Conservation (phyloP, 2,888 invertebrate species). For the Drosophila antonietae region DNA sequence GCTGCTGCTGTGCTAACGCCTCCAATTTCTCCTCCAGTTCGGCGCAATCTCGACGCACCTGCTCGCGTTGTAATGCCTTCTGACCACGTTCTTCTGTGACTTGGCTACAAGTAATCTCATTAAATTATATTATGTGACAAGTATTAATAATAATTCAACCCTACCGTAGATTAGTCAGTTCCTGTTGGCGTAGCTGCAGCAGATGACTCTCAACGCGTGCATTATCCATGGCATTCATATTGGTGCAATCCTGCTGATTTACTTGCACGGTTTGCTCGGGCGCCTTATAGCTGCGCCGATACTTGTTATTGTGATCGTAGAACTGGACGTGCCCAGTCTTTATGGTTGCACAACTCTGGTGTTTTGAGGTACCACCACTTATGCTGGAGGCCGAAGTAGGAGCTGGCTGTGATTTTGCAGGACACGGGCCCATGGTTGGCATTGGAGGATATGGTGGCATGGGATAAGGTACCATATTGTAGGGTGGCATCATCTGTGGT, state of each 20-base stretch:
- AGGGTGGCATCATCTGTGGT: slow-evolving; percentile 33
- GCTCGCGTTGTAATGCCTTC: slow-evolving; percentile 85
- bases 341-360: neutral
- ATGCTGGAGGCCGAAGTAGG: neutral
- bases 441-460: slow-evolving; percentile 32
- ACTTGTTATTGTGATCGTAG: slow-evolving; percentile 85
- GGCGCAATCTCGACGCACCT: slow-evolving; percentile 85
- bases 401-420: slow-evolving; percentile 3
- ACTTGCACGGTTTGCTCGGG: slow-evolving; percentile 81
- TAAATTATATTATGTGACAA: neutral
- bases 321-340: slow-evolving; percentile 81
- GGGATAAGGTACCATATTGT: slow-evolving; percentile 39
- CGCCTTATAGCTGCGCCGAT: slow-evolving; percentile 81
- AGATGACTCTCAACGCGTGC: slow-evolving; percentile 74
- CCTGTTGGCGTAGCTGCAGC: slow-evolving; percentile 63
- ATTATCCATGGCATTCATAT: slow-evolving; percentile 79
- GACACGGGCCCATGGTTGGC: slow-evolving; percentile 23
- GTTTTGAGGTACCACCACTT: slow-evolving; percentile 29
- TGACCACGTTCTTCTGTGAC: slow-evolving; percentile 83
- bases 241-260: slow-evolving; percentile 57
- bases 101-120: slow-evolving; percentile 61
- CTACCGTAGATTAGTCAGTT: slow-evolving; percentile 71
- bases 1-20: slow-evolving; percentile 83
- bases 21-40: slow-evolving; percentile 85
- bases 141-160: neutral